Evolutionary conservation across 1,140 invertebrate species (phyloP).

Genomic region (Sminthurinus signatus): DNA sequence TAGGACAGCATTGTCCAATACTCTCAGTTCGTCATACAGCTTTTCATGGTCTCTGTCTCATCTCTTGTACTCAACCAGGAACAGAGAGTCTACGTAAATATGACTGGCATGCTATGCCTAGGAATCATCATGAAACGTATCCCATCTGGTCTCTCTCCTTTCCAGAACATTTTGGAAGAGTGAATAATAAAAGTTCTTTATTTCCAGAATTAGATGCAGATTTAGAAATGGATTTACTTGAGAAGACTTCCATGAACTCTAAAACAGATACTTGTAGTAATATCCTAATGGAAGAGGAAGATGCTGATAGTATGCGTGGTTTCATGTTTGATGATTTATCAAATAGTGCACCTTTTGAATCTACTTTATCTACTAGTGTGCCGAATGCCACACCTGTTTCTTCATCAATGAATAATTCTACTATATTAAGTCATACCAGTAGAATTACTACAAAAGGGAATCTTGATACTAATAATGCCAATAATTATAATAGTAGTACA

Average conservation of each 20-base stretch:
- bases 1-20: slow-evolving; percentile 70
- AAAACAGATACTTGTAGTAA: slow-evolving; percentile 26
- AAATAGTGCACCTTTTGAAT: too few relatives aligned
- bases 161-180: neutral
- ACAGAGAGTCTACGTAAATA: slow-evolving; percentile 64
- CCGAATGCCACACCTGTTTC: too few relatives aligned
- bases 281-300: slow-evolving; percentile 30
- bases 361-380: too few relatives aligned
- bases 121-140: slow-evolving; percentile 38
- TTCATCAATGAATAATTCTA: too few relatives aligned
- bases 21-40: slow-evolving; percentile 83
- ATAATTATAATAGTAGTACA: too few relatives aligned
- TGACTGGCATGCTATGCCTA: slow-evolving; percentile 46
- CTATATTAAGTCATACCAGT: too few relatives aligned
- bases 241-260: slow-evolving; percentile 24
- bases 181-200: neutral
- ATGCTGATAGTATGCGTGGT: slow-evolving; percentile 10
- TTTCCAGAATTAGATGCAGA: slow-evolving; percentile 16
- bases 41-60: slow-evolving; percentile 75
- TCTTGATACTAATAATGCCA: too few relatives aligned
- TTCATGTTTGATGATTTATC: slow-evolving; percentile 8
- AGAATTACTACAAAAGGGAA: too few relatives aligned
- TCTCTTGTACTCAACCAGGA: slow-evolving; percentile 73
- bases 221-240: slow-evolving; percentile 15
- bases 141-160: slow-evolving; percentile 25